Conservation (phyloP, 2,113 vertebrate species). For the Gadus macrocephalus region DNA sequence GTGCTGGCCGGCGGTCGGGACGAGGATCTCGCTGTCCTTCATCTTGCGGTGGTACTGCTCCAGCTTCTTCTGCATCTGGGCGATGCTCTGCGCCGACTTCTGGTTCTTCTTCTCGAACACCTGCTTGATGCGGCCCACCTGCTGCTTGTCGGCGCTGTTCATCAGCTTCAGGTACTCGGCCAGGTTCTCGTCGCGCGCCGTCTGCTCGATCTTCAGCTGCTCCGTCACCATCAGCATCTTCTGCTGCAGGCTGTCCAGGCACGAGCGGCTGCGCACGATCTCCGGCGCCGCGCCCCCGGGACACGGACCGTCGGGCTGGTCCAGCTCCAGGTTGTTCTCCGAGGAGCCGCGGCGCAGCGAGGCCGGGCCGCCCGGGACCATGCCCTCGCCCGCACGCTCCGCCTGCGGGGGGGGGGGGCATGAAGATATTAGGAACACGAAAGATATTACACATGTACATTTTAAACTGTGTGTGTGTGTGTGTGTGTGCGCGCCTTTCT, state of each 20-base stretch:
- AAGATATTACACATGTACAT: no score
- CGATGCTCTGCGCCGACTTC: conserved; percentile 90
- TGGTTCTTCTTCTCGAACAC: conserved; percentile 99
- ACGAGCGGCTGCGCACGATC: conserved; percentile 81
- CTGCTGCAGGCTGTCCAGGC: conserved; percentile 90
- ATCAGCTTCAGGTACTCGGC: conserved; percentile 94
- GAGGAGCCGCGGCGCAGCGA: conserved; percentile 75
- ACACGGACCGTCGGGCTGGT: conserved; percentile 32
- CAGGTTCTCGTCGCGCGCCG: conserved; percentile 88
- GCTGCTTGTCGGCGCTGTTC: conserved; percentile 92
- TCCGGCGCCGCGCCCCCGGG: conserved; percentile 64
- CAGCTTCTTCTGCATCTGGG: conserved; percentile 93
- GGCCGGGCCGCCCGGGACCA: conserved; percentile 63
- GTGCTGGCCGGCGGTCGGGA: background rate
- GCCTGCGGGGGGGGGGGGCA: conserved; percentile 54
- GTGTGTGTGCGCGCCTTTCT: no score
- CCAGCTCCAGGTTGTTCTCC: conserved; percentile 70
- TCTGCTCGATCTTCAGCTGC: conserved; percentile 95
- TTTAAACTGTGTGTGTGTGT: no score
- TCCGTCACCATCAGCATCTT: conserved; percentile 96
- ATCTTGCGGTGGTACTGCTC: conserved; percentile 92
- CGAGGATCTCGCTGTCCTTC: conserved; percentile 80
- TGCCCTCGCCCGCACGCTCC: conserved; percentile 76
- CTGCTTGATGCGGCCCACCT: conserved; percentile 91
- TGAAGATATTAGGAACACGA: background rate